These are phyloP conservation scores for Sula dactylatra DNA, from an alignment of 2,113 vertebrate genomes.

Conservation along the genomic window DNA sequence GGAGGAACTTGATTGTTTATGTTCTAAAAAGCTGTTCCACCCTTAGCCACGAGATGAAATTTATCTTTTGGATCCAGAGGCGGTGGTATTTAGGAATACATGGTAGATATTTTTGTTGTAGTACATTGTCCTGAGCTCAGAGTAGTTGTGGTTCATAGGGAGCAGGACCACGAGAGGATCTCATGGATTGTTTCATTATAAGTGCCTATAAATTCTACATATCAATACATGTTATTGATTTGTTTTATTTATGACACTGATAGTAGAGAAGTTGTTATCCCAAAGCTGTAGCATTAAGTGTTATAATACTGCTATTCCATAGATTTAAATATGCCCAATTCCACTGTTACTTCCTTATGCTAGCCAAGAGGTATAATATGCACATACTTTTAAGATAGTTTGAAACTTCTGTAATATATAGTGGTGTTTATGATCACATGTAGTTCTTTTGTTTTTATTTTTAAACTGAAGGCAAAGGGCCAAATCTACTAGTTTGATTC, in stretches of 20 bases:
- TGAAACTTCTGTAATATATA: not conserved
- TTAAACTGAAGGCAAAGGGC: not conserved
- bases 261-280: not conserved
- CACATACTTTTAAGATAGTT: not conserved
- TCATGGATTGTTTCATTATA: not conserved
- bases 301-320: not conserved
- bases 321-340: not conserved
- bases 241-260: not conserved
- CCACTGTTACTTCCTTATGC: not conserved
- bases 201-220: not conserved
- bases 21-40: conserved; percentile 29
- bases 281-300: not conserved
- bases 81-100: not conserved
- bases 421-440: not conserved
- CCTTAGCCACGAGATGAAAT: not conserved
- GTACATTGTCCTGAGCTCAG: not conserved
- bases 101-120: not conserved
- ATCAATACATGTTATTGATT: not conserved
- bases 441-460: not conserved
- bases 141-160: not conserved
- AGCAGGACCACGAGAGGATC: not conserved
- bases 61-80: not conserved
- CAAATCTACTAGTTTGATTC: not conserved
- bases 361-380: not conserved
- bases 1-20: not conserved